These are phyloP conservation scores for Regulus satrapa DNA, from an alignment of 2,113 vertebrate genomes.

Conservation along the genomic window DNA sequence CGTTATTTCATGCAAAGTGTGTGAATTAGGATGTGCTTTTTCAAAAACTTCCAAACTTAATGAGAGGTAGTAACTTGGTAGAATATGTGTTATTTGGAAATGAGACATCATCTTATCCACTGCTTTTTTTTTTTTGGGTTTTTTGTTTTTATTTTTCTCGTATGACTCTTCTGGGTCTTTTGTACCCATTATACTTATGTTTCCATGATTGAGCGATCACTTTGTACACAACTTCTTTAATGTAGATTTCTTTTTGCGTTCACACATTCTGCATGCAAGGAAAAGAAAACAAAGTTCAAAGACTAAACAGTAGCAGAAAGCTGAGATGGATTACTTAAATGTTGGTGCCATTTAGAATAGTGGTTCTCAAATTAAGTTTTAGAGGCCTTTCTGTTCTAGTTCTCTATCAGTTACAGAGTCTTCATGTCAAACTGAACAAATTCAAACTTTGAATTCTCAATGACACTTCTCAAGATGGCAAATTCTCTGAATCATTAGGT, in stretches of 20 bases:
- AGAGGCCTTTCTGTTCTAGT: neutral
- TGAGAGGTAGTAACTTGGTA: neutral
- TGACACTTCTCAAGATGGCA: neutral
- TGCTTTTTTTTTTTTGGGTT: too few species aligned
- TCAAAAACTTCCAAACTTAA: neutral
- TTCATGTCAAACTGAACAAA: neutral
- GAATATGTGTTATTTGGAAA: neutral
- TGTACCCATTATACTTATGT: neutral
- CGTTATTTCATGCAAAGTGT: neutral
- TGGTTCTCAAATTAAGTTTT: neutral
- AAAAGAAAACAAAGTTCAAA: neutral
- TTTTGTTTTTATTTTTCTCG: too few species aligned
- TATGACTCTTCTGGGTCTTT: neutral
- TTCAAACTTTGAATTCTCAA: neutral
- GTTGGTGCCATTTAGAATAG: neutral
- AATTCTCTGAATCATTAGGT: neutral
- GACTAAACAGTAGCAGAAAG: neutral
- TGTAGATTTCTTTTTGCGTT: neutral
- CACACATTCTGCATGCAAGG: accelerated
- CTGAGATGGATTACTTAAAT: neutral
- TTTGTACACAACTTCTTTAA: neutral
- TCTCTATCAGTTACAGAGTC: neutral
- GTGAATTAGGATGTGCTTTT: neutral
- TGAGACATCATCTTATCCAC: neutral
- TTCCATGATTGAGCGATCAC: neutral